Evolutionary conservation across 2,888 invertebrate genomes (phyloP), one percentile per base, ranked within the genome.

Genomic region (Pocota personata): DNA sequence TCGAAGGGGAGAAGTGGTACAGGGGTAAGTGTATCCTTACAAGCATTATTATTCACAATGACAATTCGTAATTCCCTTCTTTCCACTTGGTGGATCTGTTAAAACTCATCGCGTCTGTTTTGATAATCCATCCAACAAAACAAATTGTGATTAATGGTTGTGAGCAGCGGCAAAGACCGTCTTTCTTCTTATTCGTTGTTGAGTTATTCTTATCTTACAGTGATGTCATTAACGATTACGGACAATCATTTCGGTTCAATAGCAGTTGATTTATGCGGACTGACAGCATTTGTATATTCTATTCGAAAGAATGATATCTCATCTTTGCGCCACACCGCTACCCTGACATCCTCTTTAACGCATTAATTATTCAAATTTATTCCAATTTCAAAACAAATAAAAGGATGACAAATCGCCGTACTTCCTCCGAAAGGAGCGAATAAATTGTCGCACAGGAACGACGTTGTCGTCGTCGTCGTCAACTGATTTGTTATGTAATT

Each of bases 1-100:
- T 91, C 94, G 98, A 88, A 94, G 98, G 88, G 98, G 98, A 0
- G 97, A 97, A 92, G 95, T 97, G 19, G 96, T 97, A 0, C 95
- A 97, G 76, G 97, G 97, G 94, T 97, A 93, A 93, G 87, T n/a
- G 4, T 21, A 14, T 30, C 27, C 30, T 16, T n/a, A 14, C 14
- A 48, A 27, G 14, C 14, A 67, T 37, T 48, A 48, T 30, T 48
- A 50, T 32, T 52, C 24, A 27, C 24, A 40, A 35, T 40, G 50
- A 30, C 27, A 72, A 64, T 48, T 48, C 46, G 12, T 52, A 52
- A 52, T 67, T 67, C 16, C 3, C 5, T 4, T 35, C 12, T 21
- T 40, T 52, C 30, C 21, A 50, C 7, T 50, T 62, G 37, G 8
- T 58, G 24, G 35, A 50, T 60, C 58, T 52, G 8, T 27, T 2